A percentile compares a stretch with the other conserved stretches of the same genome.
These are phyloP conservation scores for Lytechinus variegatus DNA, from an alignment of 35 echinoderm and acorn worm species.

Conservation along the genomic window DNA sequence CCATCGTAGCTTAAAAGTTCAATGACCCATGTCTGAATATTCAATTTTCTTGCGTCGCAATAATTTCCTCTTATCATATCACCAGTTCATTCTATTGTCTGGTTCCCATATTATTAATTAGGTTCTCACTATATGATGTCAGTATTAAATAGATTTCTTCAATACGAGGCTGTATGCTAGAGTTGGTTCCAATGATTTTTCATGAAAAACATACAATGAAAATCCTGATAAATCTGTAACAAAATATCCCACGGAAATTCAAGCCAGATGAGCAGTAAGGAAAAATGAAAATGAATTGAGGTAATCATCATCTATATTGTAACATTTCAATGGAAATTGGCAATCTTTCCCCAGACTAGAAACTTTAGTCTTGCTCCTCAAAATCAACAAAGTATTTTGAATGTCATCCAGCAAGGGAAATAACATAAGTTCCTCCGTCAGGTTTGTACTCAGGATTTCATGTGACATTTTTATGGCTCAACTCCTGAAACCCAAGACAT, in stretches of 20 bases:
- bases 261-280: not conserved
- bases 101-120: too few species aligned
- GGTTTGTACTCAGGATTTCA: not conserved
- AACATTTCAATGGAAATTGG: not conserved
- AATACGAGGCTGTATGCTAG: too few species aligned
- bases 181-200: too few species aligned
- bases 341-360: not conserved
- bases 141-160: too few species aligned
- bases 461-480: conserved; percentile 12
- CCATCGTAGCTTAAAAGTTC: too few species aligned
- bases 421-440: not conserved
- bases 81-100: too few species aligned
- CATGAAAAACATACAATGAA: not conserved
- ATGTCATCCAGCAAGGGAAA: not conserved
- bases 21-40: too few species aligned
- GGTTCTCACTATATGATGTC: too few species aligned
- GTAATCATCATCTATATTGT: not conserved
- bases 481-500: not conserved
- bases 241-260: not conserved
- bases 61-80: too few species aligned
- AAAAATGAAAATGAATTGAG: not conserved
- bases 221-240: not conserved
- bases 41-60: too few species aligned
- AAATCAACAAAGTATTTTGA: not conserved
- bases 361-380: not conserved